A percentile compares a stretch with the other conserved stretches of the same genome.
These are phyloP conservation scores for Tenebrio molitor DNA, from an alignment of 1,140 invertebrate species.

Conservation along the genomic window DNA sequence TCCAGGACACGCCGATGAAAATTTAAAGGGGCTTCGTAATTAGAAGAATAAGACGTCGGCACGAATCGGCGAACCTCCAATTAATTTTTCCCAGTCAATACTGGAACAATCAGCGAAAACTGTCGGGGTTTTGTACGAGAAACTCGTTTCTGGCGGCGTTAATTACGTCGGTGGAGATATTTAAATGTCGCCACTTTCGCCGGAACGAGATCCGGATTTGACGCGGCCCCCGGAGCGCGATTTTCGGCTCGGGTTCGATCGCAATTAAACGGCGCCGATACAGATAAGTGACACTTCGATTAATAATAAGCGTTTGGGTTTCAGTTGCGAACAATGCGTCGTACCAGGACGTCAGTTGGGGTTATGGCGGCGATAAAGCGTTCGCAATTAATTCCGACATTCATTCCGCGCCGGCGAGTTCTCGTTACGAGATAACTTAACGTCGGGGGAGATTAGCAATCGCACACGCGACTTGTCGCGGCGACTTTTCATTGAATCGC, in stretches of 20 bases:
- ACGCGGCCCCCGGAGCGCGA: background rate
- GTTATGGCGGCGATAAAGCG: constrained; percentile 8
- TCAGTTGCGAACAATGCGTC: constrained; percentile 14
- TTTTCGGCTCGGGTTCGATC: constrained; percentile 9
- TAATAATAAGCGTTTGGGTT: constrained; percentile 12
- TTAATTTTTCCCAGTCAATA: constrained; percentile 18
- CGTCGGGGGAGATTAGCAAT: too few relatives aligned
- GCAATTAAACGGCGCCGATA: constrained; percentile 21
- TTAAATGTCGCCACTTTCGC: background rate
- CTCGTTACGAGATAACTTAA: constrained; percentile 1
- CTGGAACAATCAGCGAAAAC: constrained; percentile 3
- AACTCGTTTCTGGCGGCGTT: too few relatives aligned
- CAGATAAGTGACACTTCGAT: constrained; percentile 35
- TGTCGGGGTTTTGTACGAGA: background rate
- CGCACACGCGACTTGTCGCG: too few relatives aligned
- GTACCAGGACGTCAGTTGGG: background rate
- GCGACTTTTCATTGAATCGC: too few relatives aligned
- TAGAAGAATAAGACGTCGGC: constrained; percentile 1
- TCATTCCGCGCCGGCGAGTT: background rate
- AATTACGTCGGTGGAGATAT: constrained; percentile 4
- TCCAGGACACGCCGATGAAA: constrained; percentile 1
- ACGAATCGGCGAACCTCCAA: constrained; percentile 1
- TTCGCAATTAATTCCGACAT: background rate
- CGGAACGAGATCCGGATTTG: constrained; percentile 4
- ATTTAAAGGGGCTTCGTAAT: constrained; percentile 10